Evolutionary conservation across 2,113 vertebrate genomes (phyloP), one percentile per base, ranked within the genome.

Genomic region (Sinocyclocheilus anshuiensis): DNA sequence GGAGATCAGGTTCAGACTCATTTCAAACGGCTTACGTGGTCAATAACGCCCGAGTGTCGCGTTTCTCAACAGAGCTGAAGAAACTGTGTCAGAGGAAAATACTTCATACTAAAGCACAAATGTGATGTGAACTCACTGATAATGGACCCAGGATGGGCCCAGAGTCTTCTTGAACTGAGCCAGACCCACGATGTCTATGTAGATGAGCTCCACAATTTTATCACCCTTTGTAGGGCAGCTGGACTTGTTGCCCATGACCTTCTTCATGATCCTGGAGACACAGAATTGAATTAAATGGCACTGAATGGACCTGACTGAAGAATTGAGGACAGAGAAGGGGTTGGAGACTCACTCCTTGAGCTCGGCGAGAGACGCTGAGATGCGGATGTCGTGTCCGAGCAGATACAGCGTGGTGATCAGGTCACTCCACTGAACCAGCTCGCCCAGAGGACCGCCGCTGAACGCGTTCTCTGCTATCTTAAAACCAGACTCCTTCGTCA

Each of bases 391-490:
- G 88, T 99, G 98, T 91, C 98, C 98, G 92, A 99, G 95, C 93
- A 99, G 96, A 95, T 99, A 99, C 78, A 99, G 96, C 75, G 98
- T 97, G 92, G 97, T 99, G 93, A 99, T 99, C 94, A 99, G 97
- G 94, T 99, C 98, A 91, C 98, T 99, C 98, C 98, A 99, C 91
- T 99, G 98, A 89, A 99, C 97, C 94, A 99, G 93, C 94, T 99
- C 98, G 22, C 98, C 98, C 88, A 99, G 92, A 4, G 98, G 98
- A 79, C 98, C 98, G 24, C 98, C 98, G 0, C 98, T 99, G 95
- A 99, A 99, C 0, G 98, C 98, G 75, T 97, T 99, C 92, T 99
- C 98, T 63, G 98, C 98, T n/a, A 99, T 99, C 94, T 99, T 99
- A 94, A 99, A 99, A 91, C 98, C 98, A 0, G 98, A 99, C 95